A percentile compares a stretch with the other conserved stretches of the same genome.
These are phyloP conservation scores for Rhizomys pruinosus DNA, from an alignment of 2,113 vertebrate species.

Conservation along the genomic window DNA sequence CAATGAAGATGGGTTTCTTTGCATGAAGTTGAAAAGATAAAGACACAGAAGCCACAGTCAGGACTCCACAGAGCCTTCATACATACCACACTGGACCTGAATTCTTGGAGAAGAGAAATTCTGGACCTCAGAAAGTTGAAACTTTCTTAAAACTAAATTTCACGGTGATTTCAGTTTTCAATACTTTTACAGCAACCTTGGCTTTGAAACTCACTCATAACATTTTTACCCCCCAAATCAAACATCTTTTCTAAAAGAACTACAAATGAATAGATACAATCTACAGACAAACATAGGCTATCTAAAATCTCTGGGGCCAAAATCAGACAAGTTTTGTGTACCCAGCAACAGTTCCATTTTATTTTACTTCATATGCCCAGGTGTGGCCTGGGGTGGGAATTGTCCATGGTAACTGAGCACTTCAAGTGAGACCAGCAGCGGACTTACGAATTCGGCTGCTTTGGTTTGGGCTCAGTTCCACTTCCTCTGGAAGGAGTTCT, in stretches of 20 bases:
- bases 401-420: background rate
- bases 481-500: background rate
- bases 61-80: background rate
- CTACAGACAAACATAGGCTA: background rate
- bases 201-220: background rate
- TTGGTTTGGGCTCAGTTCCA: background rate
- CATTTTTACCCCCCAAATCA: background rate
- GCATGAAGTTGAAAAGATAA: background rate
- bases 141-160: slow-evolving; percentile 41
- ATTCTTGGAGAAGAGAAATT: background rate
- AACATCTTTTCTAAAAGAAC: background rate
- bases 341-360: background rate
- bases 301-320: background rate
- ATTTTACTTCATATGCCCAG: background rate
- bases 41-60: background rate
- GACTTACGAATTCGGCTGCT: background rate
- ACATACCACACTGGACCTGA: background rate
- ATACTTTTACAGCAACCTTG: background rate
- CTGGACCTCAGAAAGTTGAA: background rate
- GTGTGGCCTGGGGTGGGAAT: background rate
- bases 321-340: background rate
- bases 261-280: background rate
- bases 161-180: background rate
- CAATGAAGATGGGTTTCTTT: background rate
- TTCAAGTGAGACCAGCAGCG: background rate